Conservation (phyloP, 2,113 vertebrate genomes). For the Craseonycteris thonglongyai region DNA sequence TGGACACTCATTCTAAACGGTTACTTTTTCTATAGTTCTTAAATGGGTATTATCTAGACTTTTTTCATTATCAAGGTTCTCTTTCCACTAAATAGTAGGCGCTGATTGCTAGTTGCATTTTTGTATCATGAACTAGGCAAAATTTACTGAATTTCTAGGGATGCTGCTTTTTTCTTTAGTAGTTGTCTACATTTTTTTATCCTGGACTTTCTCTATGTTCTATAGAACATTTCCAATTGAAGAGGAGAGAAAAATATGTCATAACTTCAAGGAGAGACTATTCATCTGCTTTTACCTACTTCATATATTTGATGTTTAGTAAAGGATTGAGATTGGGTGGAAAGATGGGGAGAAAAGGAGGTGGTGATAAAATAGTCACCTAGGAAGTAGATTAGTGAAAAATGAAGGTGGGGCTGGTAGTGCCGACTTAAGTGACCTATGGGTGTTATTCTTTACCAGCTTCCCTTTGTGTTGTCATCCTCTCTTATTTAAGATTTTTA, state of each 20-base stretch:
- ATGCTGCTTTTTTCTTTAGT: constrained; percentile 11
- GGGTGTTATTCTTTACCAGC: background rate
- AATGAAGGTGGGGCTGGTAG: background rate
- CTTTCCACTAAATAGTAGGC: background rate
- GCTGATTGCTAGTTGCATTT: background rate
- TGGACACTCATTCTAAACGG: background rate
- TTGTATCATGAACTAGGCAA: background rate
- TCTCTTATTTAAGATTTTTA: constrained; percentile 11
- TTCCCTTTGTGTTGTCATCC: background rate
- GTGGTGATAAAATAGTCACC: background rate
- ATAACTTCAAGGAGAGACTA: background rate
- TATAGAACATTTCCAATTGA: background rate
- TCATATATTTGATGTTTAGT: constrained; percentile 4
- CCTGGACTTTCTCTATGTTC: background rate
- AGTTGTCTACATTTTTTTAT: constrained; percentile 12
- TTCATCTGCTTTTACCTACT: background rate
- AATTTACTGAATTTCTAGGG: constrained; percentile 22
- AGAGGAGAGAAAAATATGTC: constrained; percentile 13
- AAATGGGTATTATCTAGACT: background rate
- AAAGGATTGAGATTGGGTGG: background rate
- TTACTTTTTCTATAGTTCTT: background rate
- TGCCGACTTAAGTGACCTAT: background rate
- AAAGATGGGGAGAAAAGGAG: background rate
- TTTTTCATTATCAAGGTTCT: constrained; percentile 33
- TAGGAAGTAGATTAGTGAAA: background rate